Evolutionary conservation across 2,888 invertebrate species (phyloP).

Genomic region (Tenthredo livida): DNA sequence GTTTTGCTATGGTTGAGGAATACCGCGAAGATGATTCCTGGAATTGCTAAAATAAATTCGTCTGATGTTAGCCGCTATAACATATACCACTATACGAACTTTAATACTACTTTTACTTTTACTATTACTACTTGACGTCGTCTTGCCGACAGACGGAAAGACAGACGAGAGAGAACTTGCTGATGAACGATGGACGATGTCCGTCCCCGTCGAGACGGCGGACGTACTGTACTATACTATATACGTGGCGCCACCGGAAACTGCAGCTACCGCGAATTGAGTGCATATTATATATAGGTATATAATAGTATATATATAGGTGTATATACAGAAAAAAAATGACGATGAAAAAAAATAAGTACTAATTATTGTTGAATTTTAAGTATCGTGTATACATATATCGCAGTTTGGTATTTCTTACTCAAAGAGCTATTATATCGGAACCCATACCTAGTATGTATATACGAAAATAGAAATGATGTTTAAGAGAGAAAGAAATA

Average conservation of each 20-base stretch:
- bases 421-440: background rate
- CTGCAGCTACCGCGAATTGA: background rate
- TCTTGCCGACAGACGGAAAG: background rate
- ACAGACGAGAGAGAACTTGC: background rate
- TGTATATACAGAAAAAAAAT: background rate
- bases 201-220: background rate
- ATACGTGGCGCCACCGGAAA: slow-evolving; percentile 37
- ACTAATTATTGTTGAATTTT: slow-evolving; percentile 3
- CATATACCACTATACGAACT: background rate
- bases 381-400: background rate
- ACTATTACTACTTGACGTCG: background rate
- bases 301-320: background rate
- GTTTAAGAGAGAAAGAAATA: background rate
- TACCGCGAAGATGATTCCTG: slow-evolving; percentile 10
- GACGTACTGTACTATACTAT: background rate
- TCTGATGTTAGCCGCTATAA: slow-evolving; percentile 35
- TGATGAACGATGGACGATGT: slow-evolving; percentile 31
- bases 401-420: background rate
- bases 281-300: background rate
- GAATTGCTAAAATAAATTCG: slow-evolving; percentile 44
- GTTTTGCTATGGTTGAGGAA: background rate
- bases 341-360: too few species aligned
- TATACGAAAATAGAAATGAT: background rate
- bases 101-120: background rate
- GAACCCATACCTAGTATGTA: background rate